phyloP scores from a whole-genome alignment of 2,797 vertebrate genomes.

The Scyliorhinus canicula region DNA sequence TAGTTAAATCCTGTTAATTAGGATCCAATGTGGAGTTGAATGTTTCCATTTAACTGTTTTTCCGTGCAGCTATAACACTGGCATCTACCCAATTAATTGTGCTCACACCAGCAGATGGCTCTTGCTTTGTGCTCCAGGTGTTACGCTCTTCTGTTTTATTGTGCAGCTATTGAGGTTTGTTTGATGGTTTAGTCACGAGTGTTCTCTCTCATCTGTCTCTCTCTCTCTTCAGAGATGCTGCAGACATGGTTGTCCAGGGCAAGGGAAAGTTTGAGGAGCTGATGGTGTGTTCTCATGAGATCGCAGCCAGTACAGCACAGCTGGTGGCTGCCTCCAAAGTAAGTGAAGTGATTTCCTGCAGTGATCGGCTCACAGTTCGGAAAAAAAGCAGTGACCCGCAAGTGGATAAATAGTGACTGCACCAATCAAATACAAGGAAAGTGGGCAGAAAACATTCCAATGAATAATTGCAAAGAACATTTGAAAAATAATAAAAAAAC shows the following conservation, averaged over 20 bases:
- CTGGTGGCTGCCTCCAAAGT: constrained; percentile 96
- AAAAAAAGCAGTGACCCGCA: neutral
- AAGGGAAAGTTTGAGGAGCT: constrained; percentile 91
- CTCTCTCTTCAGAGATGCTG: constrained; percentile 71
- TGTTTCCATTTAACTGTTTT: neutral
- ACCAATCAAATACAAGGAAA: neutral
- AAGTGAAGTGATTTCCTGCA: constrained; percentile 36
- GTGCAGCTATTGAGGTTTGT: neutral
- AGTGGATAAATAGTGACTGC: neutral
- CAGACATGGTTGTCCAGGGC: constrained; percentile 86
- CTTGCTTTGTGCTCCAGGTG: neutral
- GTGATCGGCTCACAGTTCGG: neutral
- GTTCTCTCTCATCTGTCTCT: neutral
- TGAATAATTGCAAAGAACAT: neutral
- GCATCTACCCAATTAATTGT: neutral
- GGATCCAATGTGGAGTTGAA: neutral
- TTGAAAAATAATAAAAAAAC: neutral
- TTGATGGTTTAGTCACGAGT: neutral
- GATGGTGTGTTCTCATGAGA: constrained; percentile 94
- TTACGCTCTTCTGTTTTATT: neutral
- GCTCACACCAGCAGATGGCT: no score
- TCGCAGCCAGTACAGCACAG: constrained; percentile 91
- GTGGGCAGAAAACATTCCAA: neutral
- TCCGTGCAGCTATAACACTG: neutral
- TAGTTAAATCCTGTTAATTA: neutral